Evolutionary conservation across 2,113 vertebrate species (phyloP).

Genomic region (Cyphomyrus plagiostoma): DNA sequence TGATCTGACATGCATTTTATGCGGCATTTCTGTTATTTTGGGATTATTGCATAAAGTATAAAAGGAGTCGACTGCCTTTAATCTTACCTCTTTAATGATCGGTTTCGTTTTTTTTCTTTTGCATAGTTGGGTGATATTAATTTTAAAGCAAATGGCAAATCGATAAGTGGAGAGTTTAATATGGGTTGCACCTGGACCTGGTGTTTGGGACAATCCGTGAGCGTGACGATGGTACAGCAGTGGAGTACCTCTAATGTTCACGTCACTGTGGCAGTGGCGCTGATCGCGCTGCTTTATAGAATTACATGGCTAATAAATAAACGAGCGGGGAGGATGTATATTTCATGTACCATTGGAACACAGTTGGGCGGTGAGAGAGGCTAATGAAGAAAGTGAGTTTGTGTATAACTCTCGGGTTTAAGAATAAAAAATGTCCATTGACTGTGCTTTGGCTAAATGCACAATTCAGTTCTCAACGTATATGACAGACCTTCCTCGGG

Average conservation of each 20-base stretch:
- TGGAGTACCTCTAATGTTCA: not conserved
- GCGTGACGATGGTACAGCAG: not conserved
- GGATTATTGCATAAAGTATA: not conserved
- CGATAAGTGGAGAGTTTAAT: not conserved
- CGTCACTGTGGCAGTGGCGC: not conserved
- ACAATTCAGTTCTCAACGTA: not conserved
- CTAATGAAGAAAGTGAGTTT: not conserved
- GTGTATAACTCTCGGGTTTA: not conserved
- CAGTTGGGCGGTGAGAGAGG: not conserved
- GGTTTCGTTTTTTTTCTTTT: not conserved
- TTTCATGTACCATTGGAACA: not conserved
- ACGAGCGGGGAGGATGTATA: not conserved
- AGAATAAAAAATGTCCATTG: not conserved
- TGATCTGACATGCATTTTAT: not conserved
- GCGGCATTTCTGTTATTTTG: not conserved
- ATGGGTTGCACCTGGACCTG: not conserved
- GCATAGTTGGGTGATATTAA: not conserved
- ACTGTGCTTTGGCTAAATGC: not conserved
- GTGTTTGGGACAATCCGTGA: not conserved
- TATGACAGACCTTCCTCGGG: not conserved
- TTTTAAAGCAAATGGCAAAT: constrained; percentile 7
- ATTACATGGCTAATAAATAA: not conserved
- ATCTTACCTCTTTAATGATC: not conserved
- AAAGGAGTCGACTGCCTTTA: not conserved
- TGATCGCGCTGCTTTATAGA: not conserved